Evolutionary conservation across 2,888 invertebrate genomes (phyloP).

Genomic region (Nysson spinosus): DNA sequence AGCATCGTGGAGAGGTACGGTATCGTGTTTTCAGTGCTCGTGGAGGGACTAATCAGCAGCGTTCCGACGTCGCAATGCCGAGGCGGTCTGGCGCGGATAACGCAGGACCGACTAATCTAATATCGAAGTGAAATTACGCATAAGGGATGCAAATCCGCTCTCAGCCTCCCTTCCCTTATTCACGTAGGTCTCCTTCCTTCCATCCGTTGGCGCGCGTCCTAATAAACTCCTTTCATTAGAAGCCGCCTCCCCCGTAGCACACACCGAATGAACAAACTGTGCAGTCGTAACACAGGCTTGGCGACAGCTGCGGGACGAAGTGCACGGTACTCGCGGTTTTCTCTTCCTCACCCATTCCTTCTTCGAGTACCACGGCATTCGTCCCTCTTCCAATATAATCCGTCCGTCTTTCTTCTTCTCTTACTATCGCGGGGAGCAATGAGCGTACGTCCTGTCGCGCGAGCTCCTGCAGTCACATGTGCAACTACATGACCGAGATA

Average conservation of each 20-base stretch:
- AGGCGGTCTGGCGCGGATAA: conserved; percentile 55
- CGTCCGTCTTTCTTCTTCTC: background rate
- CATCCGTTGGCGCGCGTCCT: conserved; percentile 54
- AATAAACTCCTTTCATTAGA: conserved; percentile 73
- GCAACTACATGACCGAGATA: too few species aligned
- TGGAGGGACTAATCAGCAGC: conserved; percentile 54
- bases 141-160: conserved; percentile 68
- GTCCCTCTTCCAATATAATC: conserved; percentile 6
- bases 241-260: conserved; percentile 50
- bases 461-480: background rate
- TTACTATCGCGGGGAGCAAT: background rate
- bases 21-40: conserved; percentile 40
- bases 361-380: conserved; percentile 15
- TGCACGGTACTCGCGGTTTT: conserved; percentile 52
- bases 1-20: background rate
- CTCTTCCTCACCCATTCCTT: conserved; percentile 26
- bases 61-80: conserved; percentile 48
- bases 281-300: conserved; percentile 64
- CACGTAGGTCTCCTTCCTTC: conserved; percentile 10
- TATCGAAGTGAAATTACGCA: conserved; percentile 69
- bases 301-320: conserved; percentile 66
- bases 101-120: conserved; percentile 65
- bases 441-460: background rate
- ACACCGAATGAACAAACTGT: conserved; percentile 69
- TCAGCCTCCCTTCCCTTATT: conserved; percentile 34